Evolutionary conservation across 2,888 invertebrate genomes (phyloP), one percentile per base, ranked within the genome.

Genomic region (Hemithea aestivaria): DNA sequence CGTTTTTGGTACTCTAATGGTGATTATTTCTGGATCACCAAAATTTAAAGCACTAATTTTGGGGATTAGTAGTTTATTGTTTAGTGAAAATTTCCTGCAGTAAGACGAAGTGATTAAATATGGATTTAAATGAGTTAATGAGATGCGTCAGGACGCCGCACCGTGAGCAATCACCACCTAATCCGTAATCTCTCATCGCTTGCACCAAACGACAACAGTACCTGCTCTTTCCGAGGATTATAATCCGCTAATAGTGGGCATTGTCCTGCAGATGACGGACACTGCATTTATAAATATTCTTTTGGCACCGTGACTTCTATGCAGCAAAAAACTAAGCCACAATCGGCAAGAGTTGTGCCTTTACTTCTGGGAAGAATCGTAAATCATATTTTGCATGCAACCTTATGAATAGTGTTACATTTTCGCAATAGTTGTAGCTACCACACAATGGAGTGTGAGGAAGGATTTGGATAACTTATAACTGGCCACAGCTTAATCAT

Each of bases 191-290:
- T 53, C 67, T 59, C 43, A 43, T 53, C 34, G 31, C 57, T 56
- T 51, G 45, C 29, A 26, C 51, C 49, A 45, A 44, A 45, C 47
- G 35, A 53, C 44, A 48, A 55, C 53, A 61, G 72, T 81, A 82
- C 83, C 84, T 84, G 84, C 82, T 76, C 74, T 79, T 83, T 82
- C 83, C 78, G 83, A 74, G 62, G 63, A 74, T 78, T 71, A 76
- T 82, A 82, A 83, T 79, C 77, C 77, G 74, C 70, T 83, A 84
- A 85, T 83, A 82, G 84, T 78, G 80, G 84, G 83, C 84, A 83
- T 84, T 84, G 84, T 85, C 77, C 76, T 40, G 73, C 73, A 74
- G 73, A 74, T 71, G 77, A 77, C 72, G 73, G 76, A 73, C 72
- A 62, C 61, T 66, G 26, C 22, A 37, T 34, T 68, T 65, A 58